phyloP scores from a whole-genome alignment of 1,140 invertebrate genomes.

The Zaprionus tsacasi region DNA sequence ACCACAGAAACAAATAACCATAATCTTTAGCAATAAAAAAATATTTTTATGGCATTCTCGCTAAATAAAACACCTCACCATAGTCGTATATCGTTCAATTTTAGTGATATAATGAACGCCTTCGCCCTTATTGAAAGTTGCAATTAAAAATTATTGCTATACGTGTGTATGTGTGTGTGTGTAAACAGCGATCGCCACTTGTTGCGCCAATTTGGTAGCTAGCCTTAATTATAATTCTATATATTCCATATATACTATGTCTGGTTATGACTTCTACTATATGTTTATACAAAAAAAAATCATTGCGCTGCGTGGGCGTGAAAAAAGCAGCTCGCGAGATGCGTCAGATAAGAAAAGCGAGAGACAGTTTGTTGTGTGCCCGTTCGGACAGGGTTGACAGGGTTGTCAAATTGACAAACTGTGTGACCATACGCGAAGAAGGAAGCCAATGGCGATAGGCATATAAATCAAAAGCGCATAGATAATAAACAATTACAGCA shows the following conservation, averaged over 20 bases:
- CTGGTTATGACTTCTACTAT: slow-evolving; percentile 11
- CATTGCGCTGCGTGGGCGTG: slow-evolving; percentile 20
- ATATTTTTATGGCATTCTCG: not conserved
- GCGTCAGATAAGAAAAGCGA: slow-evolving; percentile 20
- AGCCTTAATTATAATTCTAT: slow-evolving; percentile 59
- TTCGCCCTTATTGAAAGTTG: not conserved
- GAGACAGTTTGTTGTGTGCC: slow-evolving; percentile 9
- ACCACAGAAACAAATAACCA: not conserved
- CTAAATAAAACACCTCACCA: not conserved
- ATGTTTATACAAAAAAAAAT: not conserved
- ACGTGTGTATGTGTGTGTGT: not conserved
- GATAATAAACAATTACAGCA: slow-evolving; percentile 57
- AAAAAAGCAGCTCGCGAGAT: slow-evolving; percentile 3
- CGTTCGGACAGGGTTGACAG: slow-evolving; percentile 17
- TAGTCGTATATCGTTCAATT: not conserved
- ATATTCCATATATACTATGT: slow-evolving; percentile 15
- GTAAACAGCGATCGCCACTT: slow-evolving; percentile 46
- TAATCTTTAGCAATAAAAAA: not conserved
- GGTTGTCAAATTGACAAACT: slow-evolving; percentile 32
- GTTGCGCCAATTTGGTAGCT: slow-evolving; percentile 29
- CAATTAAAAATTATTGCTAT: not conserved
- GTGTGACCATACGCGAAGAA: slow-evolving; percentile 12
- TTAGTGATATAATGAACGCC: slow-evolving; percentile 2
- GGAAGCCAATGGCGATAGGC: slow-evolving; percentile 41
- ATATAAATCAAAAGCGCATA: slow-evolving; percentile 61